Percentiles rank a stretch among this genome's conserved stretches.
Evolutionary conservation across 2,797 vertebrate genomes (phyloP).

Genomic region (Thalassophryne amazonica): DNA sequence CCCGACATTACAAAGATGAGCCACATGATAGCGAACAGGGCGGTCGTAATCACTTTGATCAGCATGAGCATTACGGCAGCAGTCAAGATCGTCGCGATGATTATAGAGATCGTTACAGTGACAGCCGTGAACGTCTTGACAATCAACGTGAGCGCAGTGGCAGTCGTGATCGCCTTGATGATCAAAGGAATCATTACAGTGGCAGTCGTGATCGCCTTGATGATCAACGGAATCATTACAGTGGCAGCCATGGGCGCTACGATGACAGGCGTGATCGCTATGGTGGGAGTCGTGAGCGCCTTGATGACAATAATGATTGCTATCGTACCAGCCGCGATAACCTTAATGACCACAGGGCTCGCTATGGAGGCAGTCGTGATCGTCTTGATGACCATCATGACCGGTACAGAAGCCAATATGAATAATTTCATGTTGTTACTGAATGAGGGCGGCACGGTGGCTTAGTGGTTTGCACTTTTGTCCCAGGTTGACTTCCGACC

Average conservation of each 20-base stretch:
- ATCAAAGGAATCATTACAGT: neutral
- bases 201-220: constrained; percentile 20
- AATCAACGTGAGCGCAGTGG: constrained; percentile 14
- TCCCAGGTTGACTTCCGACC: too few species aligned
- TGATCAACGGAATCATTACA: accelerated
- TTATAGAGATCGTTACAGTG: neutral
- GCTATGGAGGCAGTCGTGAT: constrained; percentile 6
- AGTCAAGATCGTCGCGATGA: constrained; percentile 10
- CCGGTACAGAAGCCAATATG: neutral
- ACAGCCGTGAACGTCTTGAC: constrained; percentile 35
- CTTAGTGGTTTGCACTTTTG: too few species aligned
- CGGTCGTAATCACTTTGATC: constrained; percentile 2
- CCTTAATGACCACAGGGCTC: neutral
- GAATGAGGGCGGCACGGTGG: too few species aligned
- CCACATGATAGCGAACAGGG: constrained; percentile 11
- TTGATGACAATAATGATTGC: constrained; percentile 20
- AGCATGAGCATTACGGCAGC: constrained; percentile 9
- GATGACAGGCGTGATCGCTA: neutral
- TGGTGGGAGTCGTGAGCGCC: constrained; percentile 20
- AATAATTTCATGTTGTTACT: constrained; percentile 16
- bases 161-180: constrained; percentile 27
- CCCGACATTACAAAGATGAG: constrained; percentile 25
- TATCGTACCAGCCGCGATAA: constrained; percentile 26
- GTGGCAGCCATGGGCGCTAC: constrained; percentile 3
- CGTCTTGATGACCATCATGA: neutral